Conservation (phyloP, 2,797 vertebrate genomes). For the Hydrophis major region DNA sequence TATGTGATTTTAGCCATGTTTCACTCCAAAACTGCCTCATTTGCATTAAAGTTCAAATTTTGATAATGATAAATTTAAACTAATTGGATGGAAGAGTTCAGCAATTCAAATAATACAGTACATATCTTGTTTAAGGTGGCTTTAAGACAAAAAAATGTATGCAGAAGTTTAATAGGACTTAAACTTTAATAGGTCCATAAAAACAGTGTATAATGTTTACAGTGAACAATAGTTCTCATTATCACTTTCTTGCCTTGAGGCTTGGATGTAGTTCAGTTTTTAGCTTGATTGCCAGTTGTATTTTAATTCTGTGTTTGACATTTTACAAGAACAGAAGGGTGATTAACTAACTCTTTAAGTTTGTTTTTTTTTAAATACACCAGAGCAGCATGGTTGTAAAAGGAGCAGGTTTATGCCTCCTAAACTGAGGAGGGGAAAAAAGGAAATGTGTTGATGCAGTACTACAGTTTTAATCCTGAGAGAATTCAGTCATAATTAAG, state of each 20-base stretch:
- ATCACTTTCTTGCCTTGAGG: slow-evolving; percentile 40
- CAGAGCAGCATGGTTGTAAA: slow-evolving; percentile 59
- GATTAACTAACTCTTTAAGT: slow-evolving; percentile 39
- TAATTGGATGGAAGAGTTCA: slow-evolving; percentile 52
- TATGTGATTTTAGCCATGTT: not conserved
- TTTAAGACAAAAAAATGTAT: slow-evolving; percentile 55
- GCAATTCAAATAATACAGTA: slow-evolving; percentile 43
- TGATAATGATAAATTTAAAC: slow-evolving; percentile 48
- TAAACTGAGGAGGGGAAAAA: slow-evolving; percentile 53
- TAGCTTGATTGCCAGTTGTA: slow-evolving; percentile 50
- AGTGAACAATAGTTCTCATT: slow-evolving; percentile 46
- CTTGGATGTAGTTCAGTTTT: slow-evolving; percentile 51
- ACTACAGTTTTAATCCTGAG: slow-evolving; percentile 76
- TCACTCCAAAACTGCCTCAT: slow-evolving; percentile 39
- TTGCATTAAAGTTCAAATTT: slow-evolving; percentile 52
- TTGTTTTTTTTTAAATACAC: not conserved
- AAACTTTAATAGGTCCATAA: slow-evolving; percentile 54
- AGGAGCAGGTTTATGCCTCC: slow-evolving; percentile 57
- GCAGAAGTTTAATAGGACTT: slow-evolving; percentile 42
- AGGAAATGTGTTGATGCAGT: slow-evolving; percentile 61
- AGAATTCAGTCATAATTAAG: slow-evolving; percentile 80
- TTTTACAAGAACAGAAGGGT: slow-evolving; percentile 36
- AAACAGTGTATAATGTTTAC: slow-evolving; percentile 51
- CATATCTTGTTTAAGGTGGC: slow-evolving; percentile 39
- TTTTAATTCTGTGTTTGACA: slow-evolving; percentile 31